Base-by-base conservation (phyloP, 2,113 vertebrate genomes). In the Monarcha castaneiventris region DNA sequence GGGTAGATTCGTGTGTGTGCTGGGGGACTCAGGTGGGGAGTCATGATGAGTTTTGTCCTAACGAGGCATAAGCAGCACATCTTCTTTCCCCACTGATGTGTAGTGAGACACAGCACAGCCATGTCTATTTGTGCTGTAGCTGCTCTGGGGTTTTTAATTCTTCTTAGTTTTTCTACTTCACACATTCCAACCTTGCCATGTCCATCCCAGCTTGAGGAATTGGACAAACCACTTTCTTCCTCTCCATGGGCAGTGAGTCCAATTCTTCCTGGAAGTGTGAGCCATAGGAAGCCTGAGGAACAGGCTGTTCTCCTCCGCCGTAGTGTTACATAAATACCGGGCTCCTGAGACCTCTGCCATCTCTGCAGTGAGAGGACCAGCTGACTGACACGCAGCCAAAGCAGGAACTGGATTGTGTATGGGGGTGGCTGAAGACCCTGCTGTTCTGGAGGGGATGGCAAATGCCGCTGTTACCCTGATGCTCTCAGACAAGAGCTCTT, bases 71-170 rank as follows among this genome's bases (percentile, higher is more conserved):
- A 46, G 58, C 15, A 54, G 16, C 18, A 16, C 13, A 11, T 43
- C 46, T 39, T 12, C 33, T 55, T 89, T 89, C 30, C 69, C 39
- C 16, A 10, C 29, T 52, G 66, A 16, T 5, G 8, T 4, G 1
- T 3, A 39, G 46, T 5, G 43, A 66, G 51, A 11, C 26, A 7
- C 16, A 48, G 66, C 71, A 35, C 29, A 41, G 22, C 33, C 6
- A 0, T 13, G 14, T 49, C 59, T 51, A 0, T 74, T 72, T 52
- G 48, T 3, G 1, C 52, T 16, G 1, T 17, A 51, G 35, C 52
- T 81, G 10, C 63, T 74, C n/a, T 4, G 22, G 29, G 8, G 3
- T 5, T 13, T 8, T 23, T 8, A 46, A 19, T 51, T 49, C 1
- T 46, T 20, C 14, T 32, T 17, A 2, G 22, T n/a, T 48, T 58